Conservation (phyloP, 2,113 vertebrate genomes). For the Cyrtonyx montezumae region DNA sequence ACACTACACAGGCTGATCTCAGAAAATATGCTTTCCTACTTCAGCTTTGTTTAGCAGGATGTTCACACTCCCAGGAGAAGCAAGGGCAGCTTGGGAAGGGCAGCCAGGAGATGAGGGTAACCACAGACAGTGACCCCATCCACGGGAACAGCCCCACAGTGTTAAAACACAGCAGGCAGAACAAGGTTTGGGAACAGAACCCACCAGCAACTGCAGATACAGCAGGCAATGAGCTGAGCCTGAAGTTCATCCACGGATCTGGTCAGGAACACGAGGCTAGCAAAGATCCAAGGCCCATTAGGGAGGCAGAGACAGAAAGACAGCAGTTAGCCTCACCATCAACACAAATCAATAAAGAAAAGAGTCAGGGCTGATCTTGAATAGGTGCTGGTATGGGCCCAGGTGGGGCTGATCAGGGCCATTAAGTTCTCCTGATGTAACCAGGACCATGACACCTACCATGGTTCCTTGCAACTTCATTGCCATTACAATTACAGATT, state of each 20-base stretch:
- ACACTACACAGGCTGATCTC: neutral
- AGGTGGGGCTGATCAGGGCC: neutral
- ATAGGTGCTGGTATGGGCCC: neutral
- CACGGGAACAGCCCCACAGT: neutral
- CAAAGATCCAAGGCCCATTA: no score
- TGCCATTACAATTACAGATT: neutral
- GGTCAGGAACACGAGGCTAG: neutral
- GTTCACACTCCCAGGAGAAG: fast-evolving
- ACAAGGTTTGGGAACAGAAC: neutral
- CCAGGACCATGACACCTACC: neutral
- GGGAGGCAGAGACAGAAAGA: neutral
- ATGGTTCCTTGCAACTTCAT: neutral
- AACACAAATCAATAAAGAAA: neutral
- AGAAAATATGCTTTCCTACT: neutral
- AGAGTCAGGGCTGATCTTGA: neutral
- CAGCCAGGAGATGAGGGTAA: neutral
- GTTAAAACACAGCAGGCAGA: neutral
- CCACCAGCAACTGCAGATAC: neutral
- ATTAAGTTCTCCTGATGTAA: neutral
- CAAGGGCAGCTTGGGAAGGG: neutral
- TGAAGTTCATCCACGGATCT: neutral
- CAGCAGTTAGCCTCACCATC: neutral
- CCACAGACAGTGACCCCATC: neutral
- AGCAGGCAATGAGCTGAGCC: neutral
- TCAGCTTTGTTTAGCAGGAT: neutral